Base-by-base conservation (phyloP, 1,140 invertebrate genomes). In the Tetragnatha versicolor region DNA sequence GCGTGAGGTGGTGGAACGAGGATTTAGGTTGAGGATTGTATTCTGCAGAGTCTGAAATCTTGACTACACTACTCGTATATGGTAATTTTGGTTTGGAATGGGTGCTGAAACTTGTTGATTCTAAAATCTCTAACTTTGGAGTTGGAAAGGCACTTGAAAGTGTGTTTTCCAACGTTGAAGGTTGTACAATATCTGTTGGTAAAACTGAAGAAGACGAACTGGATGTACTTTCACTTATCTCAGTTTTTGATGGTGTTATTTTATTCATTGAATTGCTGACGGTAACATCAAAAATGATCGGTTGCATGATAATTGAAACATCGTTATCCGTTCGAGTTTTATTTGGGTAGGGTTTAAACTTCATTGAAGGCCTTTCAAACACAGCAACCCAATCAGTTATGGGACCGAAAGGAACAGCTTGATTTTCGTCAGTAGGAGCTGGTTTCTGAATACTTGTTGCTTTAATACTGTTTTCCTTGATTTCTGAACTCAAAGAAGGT, bases 311-410 rank as follows among this genome's bases (percentile, higher is more conserved):
- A 6, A 78, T 69, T 31, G 65, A 68, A 6, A 78, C 53, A 45
- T 78, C 63, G n/a, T 37, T 17, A 42, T 76, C 60, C 17, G 20
- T 14, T 35, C 35, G 35, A 20, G 45, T 66, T 66, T 55, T 37
- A 53, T 55, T 77, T 63, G 33, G 9, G 20, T 79, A 65, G 2
- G 45, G 31, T 7, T 63, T 75, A 17, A 47, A 81, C 39, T 81
- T 83, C 31, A 82, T 79, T 20, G 61, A 33, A 37, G 82, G 82
- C 14, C 45, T 22, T 27, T 82, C 81, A 29, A 73, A 65, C 9
- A 82, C n/a, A 17, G 81, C 81, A 9, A 81, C 47, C 82, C 82
- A 82, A 27, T 78, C 80, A 12, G 81, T 82, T 20, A 80, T 73
- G 14, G 81, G 76, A 22, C 79, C 79, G 42, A 39, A 51, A 4